Evolutionary conservation across 2,113 vertebrate species (phyloP), one percentile per base, ranked within the genome.

Genomic region (Gobiocypris rarus): DNA sequence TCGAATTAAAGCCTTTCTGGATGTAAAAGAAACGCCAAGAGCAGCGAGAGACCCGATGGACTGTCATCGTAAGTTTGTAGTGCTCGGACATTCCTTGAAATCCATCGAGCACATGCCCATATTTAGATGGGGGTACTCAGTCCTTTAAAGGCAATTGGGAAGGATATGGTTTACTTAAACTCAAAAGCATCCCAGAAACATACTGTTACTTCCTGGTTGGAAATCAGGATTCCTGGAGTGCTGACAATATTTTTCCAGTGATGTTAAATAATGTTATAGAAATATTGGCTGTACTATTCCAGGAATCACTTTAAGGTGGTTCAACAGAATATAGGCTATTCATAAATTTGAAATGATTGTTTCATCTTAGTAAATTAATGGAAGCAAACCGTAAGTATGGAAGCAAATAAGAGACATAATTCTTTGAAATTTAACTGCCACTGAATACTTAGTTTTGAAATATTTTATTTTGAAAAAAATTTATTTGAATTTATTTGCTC

Each of bases 61-160:
- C 61, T 61, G 41, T 85, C 81, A 85, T 61, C 71, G 56, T 65
- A 50, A 58, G 81, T 81, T 58, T 74, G 85, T 34, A 73, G 38
- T 95, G 95, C 96, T 96, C 95, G 94, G 95, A 96, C 97, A 97
- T 99, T 98, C 97, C 95, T 96, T 87, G 93, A 95, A 98, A 97
- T 97, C 96, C 95, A 95, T 91, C 93, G 94, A 96, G 94, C 94
- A 89, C 95, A 96, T 97, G 97, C 95, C 97, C 97, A 98, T 97
- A 98, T 98, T 97, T 98, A 98, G 97, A 94, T 86, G 88, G 91
- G 93, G 95, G 91, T 95, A 94, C 93, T 96, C 95, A 93, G 95
- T 96, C 97, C 97, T 98, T 97, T 97, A 96, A 98, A 97, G 97
- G 96, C 95, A 96, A 96, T 94, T 93, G 95, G 96, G 91, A 92